These are phyloP conservation scores for Carettochelys insculpta DNA, from an alignment of 2,113 vertebrate genomes.

Conservation along the genomic window DNA sequence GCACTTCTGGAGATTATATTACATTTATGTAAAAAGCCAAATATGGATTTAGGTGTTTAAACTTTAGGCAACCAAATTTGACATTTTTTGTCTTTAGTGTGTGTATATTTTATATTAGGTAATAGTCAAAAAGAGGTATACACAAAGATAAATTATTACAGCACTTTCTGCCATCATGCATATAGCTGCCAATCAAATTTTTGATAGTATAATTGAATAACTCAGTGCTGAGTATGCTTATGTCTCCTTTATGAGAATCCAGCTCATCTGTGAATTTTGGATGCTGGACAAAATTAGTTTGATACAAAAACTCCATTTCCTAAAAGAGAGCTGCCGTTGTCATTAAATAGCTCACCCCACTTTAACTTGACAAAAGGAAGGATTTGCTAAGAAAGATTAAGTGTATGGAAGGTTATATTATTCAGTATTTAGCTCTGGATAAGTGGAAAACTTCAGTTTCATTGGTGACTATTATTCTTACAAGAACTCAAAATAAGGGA, in stretches of 20 bases:
- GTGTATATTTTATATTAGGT: neutral
- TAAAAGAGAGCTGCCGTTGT: neutral
- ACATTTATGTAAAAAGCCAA: neutral
- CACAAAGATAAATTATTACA: neutral
- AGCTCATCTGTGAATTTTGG: neutral
- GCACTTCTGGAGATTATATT: neutral
- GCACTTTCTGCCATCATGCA: neutral
- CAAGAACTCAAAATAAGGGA: neutral
- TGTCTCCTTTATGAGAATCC: neutral
- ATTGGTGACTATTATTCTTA: neutral
- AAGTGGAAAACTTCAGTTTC: neutral
- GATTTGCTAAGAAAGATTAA: neutral
- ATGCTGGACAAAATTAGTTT: neutral
- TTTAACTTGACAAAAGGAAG: neutral
- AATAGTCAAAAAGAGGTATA: neutral
- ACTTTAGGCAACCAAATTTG: neutral
- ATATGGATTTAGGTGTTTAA: neutral
- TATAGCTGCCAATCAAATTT: neutral
- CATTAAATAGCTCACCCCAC: neutral
- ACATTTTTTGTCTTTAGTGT: accelerated
- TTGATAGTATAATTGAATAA: neutral
- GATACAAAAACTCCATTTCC: neutral
- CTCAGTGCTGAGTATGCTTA: neutral
- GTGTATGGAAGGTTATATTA: neutral
- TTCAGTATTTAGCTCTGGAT: neutral